These are phyloP conservation scores for Bathynomus jamesi DNA, from an alignment of 1,140 invertebrate genomes.

Conservation along the genomic window DNA sequence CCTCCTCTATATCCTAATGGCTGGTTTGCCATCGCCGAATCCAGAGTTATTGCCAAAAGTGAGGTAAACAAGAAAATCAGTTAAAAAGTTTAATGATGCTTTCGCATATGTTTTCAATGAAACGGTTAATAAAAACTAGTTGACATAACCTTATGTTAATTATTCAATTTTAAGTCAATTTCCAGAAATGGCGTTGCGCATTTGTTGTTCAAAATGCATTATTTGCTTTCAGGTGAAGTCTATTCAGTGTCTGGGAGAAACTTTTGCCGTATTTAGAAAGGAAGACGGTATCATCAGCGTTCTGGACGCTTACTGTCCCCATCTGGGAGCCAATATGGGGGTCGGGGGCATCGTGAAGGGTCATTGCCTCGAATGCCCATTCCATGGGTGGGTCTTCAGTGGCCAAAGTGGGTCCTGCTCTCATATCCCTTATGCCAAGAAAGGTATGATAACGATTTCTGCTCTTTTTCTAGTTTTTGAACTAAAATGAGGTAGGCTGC, in stretches of 20 bases:
- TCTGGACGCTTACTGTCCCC: constrained; percentile 79
- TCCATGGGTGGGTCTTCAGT: constrained; percentile 75
- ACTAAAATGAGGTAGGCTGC: no score
- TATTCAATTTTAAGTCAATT: no score
- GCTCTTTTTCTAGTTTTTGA: neutral
- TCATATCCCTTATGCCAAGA: constrained; percentile 57
- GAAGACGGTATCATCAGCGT: constrained; percentile 55
- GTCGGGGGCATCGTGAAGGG: constrained; percentile 63
- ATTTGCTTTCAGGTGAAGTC: constrained; percentile 17
- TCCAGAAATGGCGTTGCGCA: no score
- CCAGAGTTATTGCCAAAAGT: constrained; percentile 52
- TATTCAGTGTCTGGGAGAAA: constrained; percentile 23
- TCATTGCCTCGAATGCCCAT: constrained; percentile 77
- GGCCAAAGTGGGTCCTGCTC: constrained; percentile 62
- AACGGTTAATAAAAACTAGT: no score
- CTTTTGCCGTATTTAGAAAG: constrained; percentile 62
- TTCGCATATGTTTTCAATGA: neutral
- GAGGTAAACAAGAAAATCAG: constrained; percentile 49
- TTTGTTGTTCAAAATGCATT: no score
- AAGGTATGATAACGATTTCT: constrained; percentile 43
- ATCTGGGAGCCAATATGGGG: constrained; percentile 76
- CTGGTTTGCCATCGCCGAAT: constrained; percentile 73
- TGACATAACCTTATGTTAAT: no score
- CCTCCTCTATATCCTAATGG: constrained; percentile 83
- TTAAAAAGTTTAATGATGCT: neutral